Base-by-base conservation (phyloP, 2,797 vertebrate species). In the Momotus momota region DNA sequence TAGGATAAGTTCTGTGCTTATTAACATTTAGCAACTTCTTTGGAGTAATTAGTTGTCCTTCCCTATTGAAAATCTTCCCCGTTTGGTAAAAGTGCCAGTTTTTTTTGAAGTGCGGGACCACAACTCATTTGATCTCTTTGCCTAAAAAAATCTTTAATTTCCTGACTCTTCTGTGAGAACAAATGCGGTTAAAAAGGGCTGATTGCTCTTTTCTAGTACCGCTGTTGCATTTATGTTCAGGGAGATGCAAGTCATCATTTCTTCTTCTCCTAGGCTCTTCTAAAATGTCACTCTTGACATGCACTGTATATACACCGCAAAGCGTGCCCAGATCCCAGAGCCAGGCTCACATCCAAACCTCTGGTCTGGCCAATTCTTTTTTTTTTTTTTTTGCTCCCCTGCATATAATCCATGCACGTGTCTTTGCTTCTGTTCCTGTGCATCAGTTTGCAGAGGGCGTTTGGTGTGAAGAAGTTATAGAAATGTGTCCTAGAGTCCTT, bases 171-270 rank as follows among this genome's bases (percentile, higher is more conserved):
- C 89, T 94, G n/a, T 91, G 73, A 93, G 88, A 97, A 97, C 95
- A 97, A 97, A 88, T n/a, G 96, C 69, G 48, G 86, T 96, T 97
- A 95, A 97, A 96, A 96, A 81, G 74, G 83, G 81, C 88, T 97
- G 96, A 97, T 96, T 96, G 94, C 96, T 97, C 96, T 93, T 97
- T 96, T 96, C 88, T 97, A 77, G 35, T 61, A 35, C 20, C 90
- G 91, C 86, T 29, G 79, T 89, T 69, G 86, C 67, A 95, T 52
- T 70, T 89, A 81, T 0, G 95, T 66, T 94, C 74, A 74, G 83
- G 78, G 86, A 93, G 86, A 93, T 96, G 92, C 88, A 96, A 95
- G 94, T 95, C 93, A 96, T 97, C 84, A 94, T 95, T 95, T 96
- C 90, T 96, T 73, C 90, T 89, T 93, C 90, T 93, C 82, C 64